A percentile compares a stretch with the other conserved stretches of the same genome.
Evolutionary conservation across 2,888 invertebrate genomes (phyloP).

Genomic region (Chrysolina oricalcia): DNA sequence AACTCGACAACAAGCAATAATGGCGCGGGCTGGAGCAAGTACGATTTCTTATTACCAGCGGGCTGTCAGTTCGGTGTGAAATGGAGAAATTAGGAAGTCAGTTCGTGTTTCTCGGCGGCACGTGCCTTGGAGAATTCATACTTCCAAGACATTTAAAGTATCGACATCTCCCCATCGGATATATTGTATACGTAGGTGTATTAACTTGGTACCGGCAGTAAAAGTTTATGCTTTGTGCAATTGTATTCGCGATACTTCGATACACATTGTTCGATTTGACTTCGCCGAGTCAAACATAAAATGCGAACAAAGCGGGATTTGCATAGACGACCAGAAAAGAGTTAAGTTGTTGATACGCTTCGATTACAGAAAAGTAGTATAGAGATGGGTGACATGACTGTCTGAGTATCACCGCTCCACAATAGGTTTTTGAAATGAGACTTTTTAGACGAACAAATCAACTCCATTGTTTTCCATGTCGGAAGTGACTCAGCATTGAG

Average conservation of each 20-base stretch:
- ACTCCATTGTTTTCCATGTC: no score
- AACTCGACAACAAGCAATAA: constrained; percentile 42
- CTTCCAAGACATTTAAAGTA: constrained; percentile 16
- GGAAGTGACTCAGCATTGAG: no score
- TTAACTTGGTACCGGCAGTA: constrained; percentile 16
- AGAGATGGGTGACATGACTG: no score
- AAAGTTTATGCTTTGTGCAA: constrained; percentile 11
- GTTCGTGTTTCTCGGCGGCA: constrained; percentile 54
- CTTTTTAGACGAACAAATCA: no score
- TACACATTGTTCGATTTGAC: background rate
- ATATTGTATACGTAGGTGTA: constrained; percentile 16
- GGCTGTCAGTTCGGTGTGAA: constrained; percentile 55
- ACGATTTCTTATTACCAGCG: constrained; percentile 54
- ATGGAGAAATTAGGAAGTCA: constrained; percentile 57
- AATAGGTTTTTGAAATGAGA: no score
- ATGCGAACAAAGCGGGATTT: background rate
- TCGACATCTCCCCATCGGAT: constrained; percentile 22
- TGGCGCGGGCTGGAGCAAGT: constrained; percentile 40
- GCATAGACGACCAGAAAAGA: background rate
- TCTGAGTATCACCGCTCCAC: no score
- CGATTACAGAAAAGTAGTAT: no score
- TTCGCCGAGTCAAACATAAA: background rate
- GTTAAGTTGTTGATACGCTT: background rate
- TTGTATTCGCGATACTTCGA: constrained; percentile 17
- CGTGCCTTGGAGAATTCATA: constrained; percentile 45